These are phyloP conservation scores for Podarcis cretensis DNA, from an alignment of 2,113 vertebrate genomes.

Conservation along the genomic window DNA sequence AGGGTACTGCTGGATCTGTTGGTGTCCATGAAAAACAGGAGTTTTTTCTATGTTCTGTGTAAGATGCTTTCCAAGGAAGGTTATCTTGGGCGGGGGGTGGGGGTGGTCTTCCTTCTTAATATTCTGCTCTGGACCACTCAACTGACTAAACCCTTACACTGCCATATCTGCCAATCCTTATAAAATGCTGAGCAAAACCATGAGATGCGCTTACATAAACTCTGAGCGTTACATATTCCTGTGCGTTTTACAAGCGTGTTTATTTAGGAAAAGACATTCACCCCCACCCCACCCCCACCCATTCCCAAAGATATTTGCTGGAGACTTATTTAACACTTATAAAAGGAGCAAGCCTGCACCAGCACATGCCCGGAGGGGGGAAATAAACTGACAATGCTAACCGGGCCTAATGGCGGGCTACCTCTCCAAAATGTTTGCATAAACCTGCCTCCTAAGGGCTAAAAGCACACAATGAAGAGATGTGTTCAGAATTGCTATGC, in stretches of 20 bases:
- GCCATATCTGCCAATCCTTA: background rate
- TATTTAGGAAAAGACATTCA: slow-evolving; percentile 58
- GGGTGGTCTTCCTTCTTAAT: background rate
- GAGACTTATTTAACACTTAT: slow-evolving; percentile 63
- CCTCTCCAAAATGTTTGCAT: slow-evolving; percentile 52
- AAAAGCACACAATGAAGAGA: slow-evolving; percentile 6
- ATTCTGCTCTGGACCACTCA: background rate
- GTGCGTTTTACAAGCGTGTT: slow-evolving; percentile 32
- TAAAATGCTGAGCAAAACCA: slow-evolving; percentile 59
- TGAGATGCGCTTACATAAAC: slow-evolving; percentile 45
- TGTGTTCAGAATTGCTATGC: background rate
- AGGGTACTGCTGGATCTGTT: background rate
- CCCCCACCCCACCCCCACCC: background rate
- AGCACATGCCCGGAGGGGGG: slow-evolving; percentile 27
- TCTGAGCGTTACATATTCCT: slow-evolving; percentile 52
- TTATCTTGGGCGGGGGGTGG: no score
- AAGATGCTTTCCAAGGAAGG: no score
- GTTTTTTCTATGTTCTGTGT: background rate
- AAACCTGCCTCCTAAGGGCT: slow-evolving; percentile 27
- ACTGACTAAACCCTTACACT: background rate
- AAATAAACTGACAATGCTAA: slow-evolving; percentile 29
- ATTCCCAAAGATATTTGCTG: slow-evolving; percentile 57
- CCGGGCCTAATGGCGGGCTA: slow-evolving; percentile 30
- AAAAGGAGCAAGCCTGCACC: slow-evolving; percentile 56
- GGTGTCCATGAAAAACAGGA: background rate